Conservation (phyloP, 1,140 invertebrate species). For the Trypoxylus dichotomus region DNA sequence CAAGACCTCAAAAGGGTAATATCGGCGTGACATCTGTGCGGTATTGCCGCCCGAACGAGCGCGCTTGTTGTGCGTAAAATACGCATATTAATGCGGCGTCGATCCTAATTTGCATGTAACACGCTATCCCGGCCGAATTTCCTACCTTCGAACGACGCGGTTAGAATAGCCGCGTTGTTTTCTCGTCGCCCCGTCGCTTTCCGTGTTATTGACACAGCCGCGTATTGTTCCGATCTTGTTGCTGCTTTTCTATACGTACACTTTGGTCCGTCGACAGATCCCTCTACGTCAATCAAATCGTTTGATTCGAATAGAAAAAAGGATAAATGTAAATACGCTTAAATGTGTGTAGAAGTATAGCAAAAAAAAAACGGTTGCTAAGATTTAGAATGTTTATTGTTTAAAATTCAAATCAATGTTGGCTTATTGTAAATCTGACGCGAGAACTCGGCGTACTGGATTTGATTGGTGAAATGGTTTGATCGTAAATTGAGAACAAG, state of each 20-base stretch:
- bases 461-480: no score
- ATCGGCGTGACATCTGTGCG: constrained; percentile 44
- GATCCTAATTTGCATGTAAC: constrained; percentile 49
- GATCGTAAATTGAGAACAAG: no score
- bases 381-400: no score
- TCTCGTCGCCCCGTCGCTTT: background rate
- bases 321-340: no score
- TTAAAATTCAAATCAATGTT: no score
- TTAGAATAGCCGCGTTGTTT: constrained; percentile 21
- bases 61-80: constrained; percentile 45
- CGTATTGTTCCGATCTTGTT: constrained; percentile 39
- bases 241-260: background rate
- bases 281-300: no score
- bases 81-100: constrained; percentile 46
- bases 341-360: no score
- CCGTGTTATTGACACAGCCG: constrained; percentile 46
- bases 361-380: no score
- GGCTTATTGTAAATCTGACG: no score
- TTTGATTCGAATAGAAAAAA: no score
- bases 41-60: constrained; percentile 38
- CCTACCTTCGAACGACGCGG: constrained; percentile 23
- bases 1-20: constrained; percentile 45
- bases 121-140: constrained; percentile 41
- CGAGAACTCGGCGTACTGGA: no score
- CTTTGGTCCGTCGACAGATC: no score